Conservation (phyloP, 2,888 invertebrate species). For the Creontiades dilutus region DNA sequence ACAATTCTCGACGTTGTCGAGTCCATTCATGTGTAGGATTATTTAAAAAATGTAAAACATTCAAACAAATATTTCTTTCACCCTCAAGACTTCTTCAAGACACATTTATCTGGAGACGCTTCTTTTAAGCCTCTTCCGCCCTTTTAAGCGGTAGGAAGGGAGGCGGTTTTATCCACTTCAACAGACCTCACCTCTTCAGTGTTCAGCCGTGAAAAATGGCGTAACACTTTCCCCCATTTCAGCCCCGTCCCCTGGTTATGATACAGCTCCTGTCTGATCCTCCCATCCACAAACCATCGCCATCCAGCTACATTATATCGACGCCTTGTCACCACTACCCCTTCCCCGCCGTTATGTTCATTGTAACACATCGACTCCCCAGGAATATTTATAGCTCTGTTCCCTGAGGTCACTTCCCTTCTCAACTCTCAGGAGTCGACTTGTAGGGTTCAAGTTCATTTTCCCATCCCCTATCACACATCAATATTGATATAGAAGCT, state of each 20-base stretch:
- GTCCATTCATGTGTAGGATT: too few relatives aligned
- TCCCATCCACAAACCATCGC: background rate
- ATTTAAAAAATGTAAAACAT: too few relatives aligned
- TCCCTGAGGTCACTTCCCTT: background rate
- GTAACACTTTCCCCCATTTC: constrained; percentile 23
- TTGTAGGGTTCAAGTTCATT: background rate
- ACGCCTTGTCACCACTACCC: background rate
- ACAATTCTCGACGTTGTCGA: too few relatives aligned
- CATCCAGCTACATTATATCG: constrained; percentile 7
- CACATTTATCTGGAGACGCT: constrained; percentile 45
- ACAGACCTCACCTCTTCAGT: background rate
- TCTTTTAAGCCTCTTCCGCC: background rate
- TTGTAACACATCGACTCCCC: constrained; percentile 27
- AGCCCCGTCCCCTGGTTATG: background rate
- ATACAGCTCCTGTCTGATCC: background rate
- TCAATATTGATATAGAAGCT: too few relatives aligned
- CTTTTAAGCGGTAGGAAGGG: background rate
- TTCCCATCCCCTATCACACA: too few relatives aligned
- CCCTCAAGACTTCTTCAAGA: constrained; percentile 5
- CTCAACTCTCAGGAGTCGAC: background rate
- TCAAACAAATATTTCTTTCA: too few relatives aligned
- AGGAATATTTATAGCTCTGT: background rate
- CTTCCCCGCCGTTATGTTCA: constrained; percentile 1
- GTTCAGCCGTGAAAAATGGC: constrained; percentile 16
- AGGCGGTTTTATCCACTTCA: background rate